phyloP scores from a whole-genome alignment of 2,888 invertebrate species.

The Drosophila silvestris region DNA sequence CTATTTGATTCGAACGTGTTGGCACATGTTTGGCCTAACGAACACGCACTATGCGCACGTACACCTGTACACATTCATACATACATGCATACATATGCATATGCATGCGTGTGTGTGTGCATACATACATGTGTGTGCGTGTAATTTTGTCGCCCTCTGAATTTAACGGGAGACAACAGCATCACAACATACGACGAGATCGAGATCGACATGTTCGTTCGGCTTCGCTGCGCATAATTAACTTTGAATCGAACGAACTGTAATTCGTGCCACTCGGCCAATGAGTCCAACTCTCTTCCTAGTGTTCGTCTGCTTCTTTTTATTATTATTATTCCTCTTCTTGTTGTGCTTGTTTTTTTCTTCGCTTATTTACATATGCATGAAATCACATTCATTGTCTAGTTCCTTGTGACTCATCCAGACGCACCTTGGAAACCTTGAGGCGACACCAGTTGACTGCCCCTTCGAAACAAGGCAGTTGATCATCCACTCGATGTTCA shows the following conservation, averaged over 20 bases:
- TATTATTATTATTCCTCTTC: constrained; percentile 3
- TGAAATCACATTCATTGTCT: constrained; percentile 49
- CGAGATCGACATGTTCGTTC: constrained; percentile 41
- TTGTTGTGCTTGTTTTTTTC: background rate
- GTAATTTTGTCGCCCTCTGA: constrained; percentile 24
- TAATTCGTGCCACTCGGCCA: constrained; percentile 50
- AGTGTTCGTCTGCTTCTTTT: constrained; percentile 11
- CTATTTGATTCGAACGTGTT: constrained; percentile 59
- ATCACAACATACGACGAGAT: constrained; percentile 4
- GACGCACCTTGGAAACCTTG: constrained; percentile 45
- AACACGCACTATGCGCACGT: constrained; percentile 35
- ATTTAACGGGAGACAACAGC: constrained; percentile 29
- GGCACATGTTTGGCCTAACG: constrained; percentile 51
- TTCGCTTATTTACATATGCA: constrained; percentile 2
- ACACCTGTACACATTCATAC: constrained; percentile 7
- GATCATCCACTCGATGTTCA: background rate
- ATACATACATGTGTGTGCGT: background rate
- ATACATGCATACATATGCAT: background rate
- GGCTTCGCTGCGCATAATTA: constrained; percentile 31
- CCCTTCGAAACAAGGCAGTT: constrained; percentile 33
- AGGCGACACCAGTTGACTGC: constrained; percentile 28
- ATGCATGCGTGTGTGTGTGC: background rate
- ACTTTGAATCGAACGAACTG: constrained; percentile 36
- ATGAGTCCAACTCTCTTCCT: constrained; percentile 31
- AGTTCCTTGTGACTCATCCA: constrained; percentile 40